These are phyloP conservation scores for Enteromius treurensis DNA, from an alignment of 2,797 vertebrate species.

Conservation along the genomic window DNA sequence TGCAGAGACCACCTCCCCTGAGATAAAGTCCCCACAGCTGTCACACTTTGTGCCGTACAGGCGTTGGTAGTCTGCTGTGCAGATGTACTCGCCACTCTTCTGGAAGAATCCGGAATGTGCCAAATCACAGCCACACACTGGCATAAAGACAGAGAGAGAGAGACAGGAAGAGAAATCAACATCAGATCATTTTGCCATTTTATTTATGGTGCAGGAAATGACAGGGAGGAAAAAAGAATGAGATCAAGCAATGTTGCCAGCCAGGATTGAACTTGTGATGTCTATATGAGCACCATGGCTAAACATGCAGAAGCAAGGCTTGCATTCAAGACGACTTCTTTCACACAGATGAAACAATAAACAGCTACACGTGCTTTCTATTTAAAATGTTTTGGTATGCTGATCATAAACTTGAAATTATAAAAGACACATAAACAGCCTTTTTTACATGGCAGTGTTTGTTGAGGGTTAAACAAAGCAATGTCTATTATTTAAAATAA, in stretches of 20 bases:
- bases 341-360: background rate
- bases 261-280: background rate
- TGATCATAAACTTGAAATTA: background rate
- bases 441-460: background rate
- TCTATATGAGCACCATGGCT: background rate
- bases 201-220: conserved; percentile 13
- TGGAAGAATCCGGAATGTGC: conserved; percentile 97
- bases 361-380: background rate
- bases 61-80: conserved; percentile 95
- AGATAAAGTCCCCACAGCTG: conserved; percentile 95
- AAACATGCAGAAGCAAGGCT: background rate
- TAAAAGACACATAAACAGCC: background rate
- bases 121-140: conserved; percentile 96
- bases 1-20: conserved; percentile 95
- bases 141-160: conserved; percentile 34
- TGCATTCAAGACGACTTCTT: background rate
- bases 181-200: background rate
- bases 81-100: conserved; percentile 98
- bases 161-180: conserved; percentile 42
- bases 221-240: background rate
- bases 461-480: background rate
- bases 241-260: background rate
- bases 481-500: background rate
- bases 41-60: conserved; percentile 96
- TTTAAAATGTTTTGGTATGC: background rate